Evolutionary conservation across 92 coral and sea anemone genomes (phyloP).

Genomic region (Galaxea fascicularis): DNA sequence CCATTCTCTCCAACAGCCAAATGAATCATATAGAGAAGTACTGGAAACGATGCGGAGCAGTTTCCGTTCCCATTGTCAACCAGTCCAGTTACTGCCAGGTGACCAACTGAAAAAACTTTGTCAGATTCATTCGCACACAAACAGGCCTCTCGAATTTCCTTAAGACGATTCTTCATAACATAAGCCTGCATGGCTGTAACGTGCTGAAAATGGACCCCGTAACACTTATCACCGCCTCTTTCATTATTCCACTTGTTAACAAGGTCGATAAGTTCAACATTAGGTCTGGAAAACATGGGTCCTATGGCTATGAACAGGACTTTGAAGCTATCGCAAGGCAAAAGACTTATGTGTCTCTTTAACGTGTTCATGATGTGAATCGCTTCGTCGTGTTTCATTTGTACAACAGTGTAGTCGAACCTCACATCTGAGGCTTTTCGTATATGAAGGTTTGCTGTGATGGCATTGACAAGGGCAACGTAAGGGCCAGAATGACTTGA

Average conservation of each 20-base stretch:
- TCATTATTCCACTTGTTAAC: conserved; percentile 70
- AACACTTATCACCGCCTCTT: conserved; percentile 59
- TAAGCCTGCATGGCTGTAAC: conserved; percentile 93
- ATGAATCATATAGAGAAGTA: conserved; percentile 89
- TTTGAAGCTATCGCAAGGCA: conserved; percentile 52
- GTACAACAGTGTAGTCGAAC: conserved; percentile 72
- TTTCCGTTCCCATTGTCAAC: conserved; percentile 75
- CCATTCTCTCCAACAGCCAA: conserved; percentile 98
- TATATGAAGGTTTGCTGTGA: conserved; percentile 79
- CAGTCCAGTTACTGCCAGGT: conserved; percentile 83
- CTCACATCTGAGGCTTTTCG: conserved; percentile 91
- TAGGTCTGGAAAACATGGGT: conserved; percentile 83
- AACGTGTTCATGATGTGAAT: conserved; percentile 49
- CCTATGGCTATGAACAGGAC: conserved; percentile 86
- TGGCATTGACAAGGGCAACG: conserved; percentile 77
- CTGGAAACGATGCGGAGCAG: conserved; percentile 83
- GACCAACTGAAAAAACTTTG: not conserved
- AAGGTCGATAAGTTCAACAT: conserved; percentile 67
- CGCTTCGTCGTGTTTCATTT: conserved; percentile 45
- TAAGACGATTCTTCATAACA: conserved; percentile 75
- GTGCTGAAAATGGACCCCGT: conserved; percentile 93
- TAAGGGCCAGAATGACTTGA: conserved; percentile 25
- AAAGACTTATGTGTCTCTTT: conserved; percentile 62
- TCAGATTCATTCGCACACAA: not conserved
- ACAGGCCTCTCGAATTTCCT: conserved; percentile 17